A percentile compares a stretch with the other conserved stretches of the same genome.
These are phyloP conservation scores for Vanessa atalanta DNA, from an alignment of 1,140 invertebrate species.

Conservation along the genomic window DNA sequence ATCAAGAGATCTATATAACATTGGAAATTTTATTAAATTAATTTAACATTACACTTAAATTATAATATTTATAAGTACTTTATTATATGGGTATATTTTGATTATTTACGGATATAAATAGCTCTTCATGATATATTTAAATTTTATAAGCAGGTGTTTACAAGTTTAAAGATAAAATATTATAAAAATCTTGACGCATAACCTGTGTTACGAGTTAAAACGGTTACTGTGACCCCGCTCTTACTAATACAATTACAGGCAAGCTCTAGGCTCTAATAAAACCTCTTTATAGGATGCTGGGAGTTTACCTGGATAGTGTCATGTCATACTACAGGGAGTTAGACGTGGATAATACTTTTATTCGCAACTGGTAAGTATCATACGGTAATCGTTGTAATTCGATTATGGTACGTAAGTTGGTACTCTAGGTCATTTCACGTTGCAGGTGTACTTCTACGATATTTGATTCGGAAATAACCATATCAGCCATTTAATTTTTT, in stretches of 20 bases:
- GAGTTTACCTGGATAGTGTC: not conserved
- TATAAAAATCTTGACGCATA: not conserved
- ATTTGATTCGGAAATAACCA: too few relatives aligned
- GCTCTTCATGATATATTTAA: not conserved
- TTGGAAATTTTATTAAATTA: too few relatives aligned
- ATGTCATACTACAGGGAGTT: conserved; percentile 18
- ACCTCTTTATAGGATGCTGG: conserved; percentile 30
- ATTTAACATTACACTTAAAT: too few relatives aligned
- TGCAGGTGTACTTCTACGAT: too few relatives aligned
- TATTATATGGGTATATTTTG: too few relatives aligned
- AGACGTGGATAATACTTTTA: not conserved
- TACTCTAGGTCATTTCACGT: too few relatives aligned
- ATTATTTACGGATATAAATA: too few relatives aligned
- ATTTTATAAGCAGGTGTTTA: not conserved
- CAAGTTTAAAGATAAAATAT: not conserved
- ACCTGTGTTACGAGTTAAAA: conserved; percentile 9
- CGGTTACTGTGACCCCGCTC: conserved; percentile 15
- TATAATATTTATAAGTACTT: too few relatives aligned
- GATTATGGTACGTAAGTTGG: too few relatives aligned
- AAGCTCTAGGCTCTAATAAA: conserved; percentile 36
- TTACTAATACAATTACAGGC: conserved; percentile 22
- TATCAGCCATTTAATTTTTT: too few relatives aligned
- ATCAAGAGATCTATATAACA: too few relatives aligned
- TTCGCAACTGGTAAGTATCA: not conserved
- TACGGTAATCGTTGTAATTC: too few relatives aligned